Percentiles rank a stretch among this genome's conserved stretches.
Conservation (phyloP, 2,888 invertebrate species). For the Bombylius discolor region DNA sequence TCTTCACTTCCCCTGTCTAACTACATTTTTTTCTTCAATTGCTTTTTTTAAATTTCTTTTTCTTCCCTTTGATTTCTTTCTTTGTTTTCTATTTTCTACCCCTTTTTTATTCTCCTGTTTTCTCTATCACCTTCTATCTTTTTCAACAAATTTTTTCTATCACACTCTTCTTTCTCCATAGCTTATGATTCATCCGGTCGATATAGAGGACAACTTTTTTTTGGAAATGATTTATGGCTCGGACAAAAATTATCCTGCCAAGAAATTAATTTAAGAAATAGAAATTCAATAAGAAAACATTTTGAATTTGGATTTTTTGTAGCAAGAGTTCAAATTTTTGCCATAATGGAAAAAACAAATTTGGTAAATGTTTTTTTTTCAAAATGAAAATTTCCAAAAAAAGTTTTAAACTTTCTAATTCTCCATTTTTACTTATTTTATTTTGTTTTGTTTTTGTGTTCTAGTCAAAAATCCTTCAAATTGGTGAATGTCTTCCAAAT, state of each 20-base stretch:
- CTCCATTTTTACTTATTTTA: background rate
- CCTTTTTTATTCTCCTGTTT: no score
- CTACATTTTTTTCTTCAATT: no score
- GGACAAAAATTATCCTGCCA: constrained; percentile 57
- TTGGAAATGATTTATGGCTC: constrained; percentile 71
- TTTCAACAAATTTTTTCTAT: no score
- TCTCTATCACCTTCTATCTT: no score
- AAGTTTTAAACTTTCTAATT: no score
- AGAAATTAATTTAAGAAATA: constrained; percentile 38
- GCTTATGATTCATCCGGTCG: constrained; percentile 71
- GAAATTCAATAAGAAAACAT: constrained; percentile 23
- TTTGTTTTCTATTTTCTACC: background rate
- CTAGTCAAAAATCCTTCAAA: constrained; percentile 52
- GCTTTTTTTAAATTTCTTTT: no score
- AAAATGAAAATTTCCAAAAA: no score
- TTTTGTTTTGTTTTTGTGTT: background rate
- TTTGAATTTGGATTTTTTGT: constrained; percentile 31
- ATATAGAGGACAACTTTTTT: constrained; percentile 61
- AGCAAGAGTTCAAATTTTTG: constrained; percentile 24
- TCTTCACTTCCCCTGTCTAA: no score
- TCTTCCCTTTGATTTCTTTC: background rate
- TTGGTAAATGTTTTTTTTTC: constrained; percentile 20
- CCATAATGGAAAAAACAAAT: constrained; percentile 20
- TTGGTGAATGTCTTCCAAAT: constrained; percentile 63
- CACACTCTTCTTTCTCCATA: constrained; percentile 22